Evolutionary conservation across 2,888 invertebrate species (phyloP).

Genomic region (Chymomyza procnemis): DNA sequence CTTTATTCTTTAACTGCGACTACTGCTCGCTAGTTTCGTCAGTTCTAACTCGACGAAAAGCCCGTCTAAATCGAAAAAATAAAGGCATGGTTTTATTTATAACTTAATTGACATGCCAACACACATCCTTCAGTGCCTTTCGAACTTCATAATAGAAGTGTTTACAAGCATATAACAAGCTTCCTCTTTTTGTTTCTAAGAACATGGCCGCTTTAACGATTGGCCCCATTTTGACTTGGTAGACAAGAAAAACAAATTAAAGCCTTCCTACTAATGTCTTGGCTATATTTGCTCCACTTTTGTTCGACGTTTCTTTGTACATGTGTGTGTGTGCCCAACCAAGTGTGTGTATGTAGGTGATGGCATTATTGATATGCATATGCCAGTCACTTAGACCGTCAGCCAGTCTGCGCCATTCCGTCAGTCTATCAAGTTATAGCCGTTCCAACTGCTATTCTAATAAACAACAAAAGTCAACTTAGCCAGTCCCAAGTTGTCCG

Average conservation of each 20-base stretch:
- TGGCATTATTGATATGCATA: constrained; percentile 61
- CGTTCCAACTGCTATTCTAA: constrained; percentile 22
- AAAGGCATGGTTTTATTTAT: not conserved
- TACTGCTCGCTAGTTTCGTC: no score
- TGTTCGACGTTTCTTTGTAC: constrained; percentile 9
- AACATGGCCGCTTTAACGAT: not conserved
- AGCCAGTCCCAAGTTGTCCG: not conserved
- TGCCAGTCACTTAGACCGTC: constrained; percentile 31
- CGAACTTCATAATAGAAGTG: not conserved
- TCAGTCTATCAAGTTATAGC: constrained; percentile 7
- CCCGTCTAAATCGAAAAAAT: no score
- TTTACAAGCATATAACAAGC: not conserved
- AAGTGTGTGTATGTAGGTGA: constrained; percentile 36
- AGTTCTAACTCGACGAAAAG: no score
- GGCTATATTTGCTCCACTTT: constrained; percentile 50
- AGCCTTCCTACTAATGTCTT: not conserved
- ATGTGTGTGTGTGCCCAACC: constrained; percentile 15
- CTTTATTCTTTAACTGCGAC: no score
- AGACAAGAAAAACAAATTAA: not conserved
- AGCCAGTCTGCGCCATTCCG: constrained; percentile 38
- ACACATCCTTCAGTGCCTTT: not conserved
- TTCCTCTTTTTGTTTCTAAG: not conserved
- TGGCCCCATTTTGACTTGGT: not conserved
- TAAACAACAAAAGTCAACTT: constrained; percentile 13
- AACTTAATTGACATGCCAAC: not conserved